Conservation (phyloP, 2,113 vertebrate species). For the Ploceus nigricollis region DNA sequence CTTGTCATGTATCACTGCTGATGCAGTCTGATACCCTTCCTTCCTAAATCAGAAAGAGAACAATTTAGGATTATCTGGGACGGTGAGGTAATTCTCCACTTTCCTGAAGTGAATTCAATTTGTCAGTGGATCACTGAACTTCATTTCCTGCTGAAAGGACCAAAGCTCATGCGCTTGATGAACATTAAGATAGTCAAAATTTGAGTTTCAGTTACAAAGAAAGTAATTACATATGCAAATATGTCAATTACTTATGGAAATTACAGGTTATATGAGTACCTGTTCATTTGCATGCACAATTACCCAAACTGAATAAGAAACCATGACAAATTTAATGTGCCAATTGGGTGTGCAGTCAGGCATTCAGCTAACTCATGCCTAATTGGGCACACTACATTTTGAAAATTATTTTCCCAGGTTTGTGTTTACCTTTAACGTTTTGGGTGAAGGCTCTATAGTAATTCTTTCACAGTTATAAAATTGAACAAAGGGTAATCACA, state of each 20-base stretch:
- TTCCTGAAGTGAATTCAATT: neutral
- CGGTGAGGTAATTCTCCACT: neutral
- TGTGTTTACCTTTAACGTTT: neutral
- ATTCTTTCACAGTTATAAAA: neutral
- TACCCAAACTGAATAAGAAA: neutral
- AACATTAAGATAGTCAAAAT: neutral
- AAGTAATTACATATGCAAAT: neutral
- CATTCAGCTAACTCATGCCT: neutral
- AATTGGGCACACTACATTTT: neutral
- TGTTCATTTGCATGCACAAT: conserved; percentile 23
- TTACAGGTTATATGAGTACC: neutral
- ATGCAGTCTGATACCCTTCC: neutral
- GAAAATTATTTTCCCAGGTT: neutral
- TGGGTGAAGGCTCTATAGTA: neutral
- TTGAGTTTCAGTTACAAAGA: neutral
- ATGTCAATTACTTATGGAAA: conserved; percentile 3
- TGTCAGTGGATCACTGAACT: neutral
- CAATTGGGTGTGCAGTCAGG: neutral
- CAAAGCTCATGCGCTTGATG: neutral
- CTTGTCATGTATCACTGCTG: neutral
- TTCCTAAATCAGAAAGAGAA: neutral
- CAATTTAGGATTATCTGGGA: neutral
- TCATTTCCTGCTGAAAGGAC: neutral
- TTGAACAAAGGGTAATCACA: neutral
- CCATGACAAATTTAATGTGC: neutral